Evolutionary conservation across 2,113 vertebrate genomes (phyloP).

Genomic region (Oryzias woworae): DNA sequence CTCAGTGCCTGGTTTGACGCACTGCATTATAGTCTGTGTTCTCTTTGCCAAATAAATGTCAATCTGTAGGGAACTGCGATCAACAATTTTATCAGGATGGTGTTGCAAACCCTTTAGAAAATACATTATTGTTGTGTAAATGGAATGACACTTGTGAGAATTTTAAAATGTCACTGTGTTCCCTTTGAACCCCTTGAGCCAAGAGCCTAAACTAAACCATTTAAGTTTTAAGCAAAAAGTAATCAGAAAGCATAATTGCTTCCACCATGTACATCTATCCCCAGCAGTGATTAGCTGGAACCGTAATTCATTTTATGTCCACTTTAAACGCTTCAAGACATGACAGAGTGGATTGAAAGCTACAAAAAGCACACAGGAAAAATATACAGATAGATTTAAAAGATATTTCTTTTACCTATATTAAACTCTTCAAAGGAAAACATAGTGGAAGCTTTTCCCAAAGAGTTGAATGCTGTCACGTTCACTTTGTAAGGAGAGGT

Average conservation of each 20-base stretch:
- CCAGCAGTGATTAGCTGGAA: neutral
- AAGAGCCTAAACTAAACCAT: constrained; percentile 1
- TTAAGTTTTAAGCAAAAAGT: constrained; percentile 15
- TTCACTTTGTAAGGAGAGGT: constrained; percentile 91
- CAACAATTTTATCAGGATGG: neutral
- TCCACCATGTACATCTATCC: neutral
- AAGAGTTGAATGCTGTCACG: constrained; percentile 87
- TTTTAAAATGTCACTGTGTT: constrained; percentile 13
- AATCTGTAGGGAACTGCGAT: constrained; percentile 20
- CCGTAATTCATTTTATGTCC: constrained; percentile 3
- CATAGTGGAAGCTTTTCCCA: constrained; percentile 84
- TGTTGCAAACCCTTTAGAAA: constrained; percentile 12
- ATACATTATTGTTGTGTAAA: neutral
- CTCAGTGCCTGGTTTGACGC: constrained; percentile 30
- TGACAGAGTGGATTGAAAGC: neutral
- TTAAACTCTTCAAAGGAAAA: constrained; percentile 88
- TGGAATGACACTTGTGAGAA: neutral
- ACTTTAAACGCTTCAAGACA: neutral
- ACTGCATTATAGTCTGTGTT: constrained; percentile 6
- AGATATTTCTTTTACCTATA: constrained; percentile 81
- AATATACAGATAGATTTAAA: neutral
- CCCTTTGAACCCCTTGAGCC: constrained; percentile 4
- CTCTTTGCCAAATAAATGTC: constrained; percentile 33
- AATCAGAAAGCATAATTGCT: neutral
- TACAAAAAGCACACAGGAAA: neutral